These are phyloP conservation scores for Iguana delicatissima DNA, from an alignment of 2,797 vertebrate species.

Conservation along the genomic window DNA sequence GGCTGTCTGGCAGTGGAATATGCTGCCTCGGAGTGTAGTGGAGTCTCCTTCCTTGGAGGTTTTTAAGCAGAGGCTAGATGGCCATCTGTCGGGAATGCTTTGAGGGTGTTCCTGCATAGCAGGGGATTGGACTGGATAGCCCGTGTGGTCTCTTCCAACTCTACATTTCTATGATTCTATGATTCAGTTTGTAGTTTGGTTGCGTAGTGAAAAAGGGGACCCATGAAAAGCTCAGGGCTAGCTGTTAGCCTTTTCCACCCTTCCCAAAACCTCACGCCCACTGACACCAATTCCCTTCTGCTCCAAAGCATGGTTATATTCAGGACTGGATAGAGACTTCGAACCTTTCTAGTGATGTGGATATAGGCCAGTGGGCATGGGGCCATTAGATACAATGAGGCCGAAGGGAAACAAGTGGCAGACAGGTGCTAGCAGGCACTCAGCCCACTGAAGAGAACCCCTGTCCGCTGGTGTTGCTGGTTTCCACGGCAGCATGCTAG, in stretches of 20 bases:
- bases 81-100: no score
- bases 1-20: no score
- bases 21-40: no score
- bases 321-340: not conserved
- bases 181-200: no score
- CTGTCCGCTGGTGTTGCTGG: no score
- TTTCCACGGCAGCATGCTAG: not conserved
- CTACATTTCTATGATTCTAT: no score
- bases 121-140: no score
- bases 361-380: not conserved
- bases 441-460: not conserved
- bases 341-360: not conserved
- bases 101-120: no score
- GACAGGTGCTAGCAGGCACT: not conserved
- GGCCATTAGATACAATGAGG: not conserved
- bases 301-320: not conserved
- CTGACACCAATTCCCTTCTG: not conserved
- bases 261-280: not conserved
- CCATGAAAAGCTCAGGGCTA: not conserved
- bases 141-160: no score
- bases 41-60: no score
- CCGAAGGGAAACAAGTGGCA: not conserved
- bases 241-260: not conserved
- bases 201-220: no score
- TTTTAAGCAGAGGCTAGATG: no score